Evolutionary conservation across 2,113 vertebrate genomes (phyloP), one percentile per base, ranked within the genome.

Genomic region (Callocephalon fimbriatum): DNA sequence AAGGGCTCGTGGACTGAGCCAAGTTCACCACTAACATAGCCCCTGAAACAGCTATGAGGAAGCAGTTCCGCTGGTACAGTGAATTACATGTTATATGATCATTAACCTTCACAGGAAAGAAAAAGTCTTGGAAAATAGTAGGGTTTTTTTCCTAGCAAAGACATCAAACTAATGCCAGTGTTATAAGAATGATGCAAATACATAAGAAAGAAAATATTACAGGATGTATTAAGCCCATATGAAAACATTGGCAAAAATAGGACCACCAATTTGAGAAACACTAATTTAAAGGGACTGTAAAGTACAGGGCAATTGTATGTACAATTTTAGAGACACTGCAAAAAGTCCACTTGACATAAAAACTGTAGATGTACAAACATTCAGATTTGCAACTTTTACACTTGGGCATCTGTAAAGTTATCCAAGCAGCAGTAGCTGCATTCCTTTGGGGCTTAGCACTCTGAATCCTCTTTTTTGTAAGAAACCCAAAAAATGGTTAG

Each of bases 1-100:
- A 80, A 65, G 10, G 25, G 67, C 23, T 92, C 3, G 0, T 25
- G 61, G 0, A 1, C 45, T 71, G 21, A 56, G 26, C 5, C 37
- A 68, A 40, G 44, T 18, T 90, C 37, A 40, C 12, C 23, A 32
- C 12, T 62, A 67, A 71, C 12, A 17, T 4, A 63, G 8, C 38
- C 62, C 23, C 22, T 47, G 21, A 82, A 76, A 76, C 42, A 63
- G 51, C 40, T 53, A 62, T 0, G 0, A 70, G 40, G 58, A 70
- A 68, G 22, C 47, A 45, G 56, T 40, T 87, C 31, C 29, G 53
- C 32, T 66, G 26, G 35, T 73, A 31, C 54, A 67, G 35, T 26
- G 8, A 86, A 70, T 62, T 62, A 42, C 10, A 53, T 3, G 6
- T 32, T 84, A 48, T 7, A 54, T 4, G 12, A 79, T 29, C 50